Evolutionary conservation across 2,888 invertebrate genomes (phyloP), one percentile per base, ranked within the genome.

Genomic region (Patella pellucida): DNA sequence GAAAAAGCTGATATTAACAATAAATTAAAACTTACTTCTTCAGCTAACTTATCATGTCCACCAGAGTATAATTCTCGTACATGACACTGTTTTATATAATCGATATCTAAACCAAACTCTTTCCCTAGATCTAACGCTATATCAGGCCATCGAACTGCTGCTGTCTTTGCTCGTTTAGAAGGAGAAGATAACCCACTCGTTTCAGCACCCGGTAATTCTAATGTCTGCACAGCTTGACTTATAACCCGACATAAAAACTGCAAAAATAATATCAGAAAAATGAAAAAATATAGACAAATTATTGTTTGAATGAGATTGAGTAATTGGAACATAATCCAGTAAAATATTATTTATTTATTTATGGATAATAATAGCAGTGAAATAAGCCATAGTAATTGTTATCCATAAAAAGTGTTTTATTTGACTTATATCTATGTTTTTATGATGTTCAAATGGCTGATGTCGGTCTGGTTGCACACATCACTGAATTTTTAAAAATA

Each of bases 61-160:
- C 92, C 91, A 11, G 92, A 91, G 84, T 94, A 94, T 69, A 94
- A 92, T 86, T 93, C 93, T 86, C 92, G 92, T 78, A 95, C 95
- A 93, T 97, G 95, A 90, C 95, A 95, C 73, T 95, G 93, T 81
- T 94, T 93, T 68, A 97, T 92, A 70, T 93, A 93, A 86, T 96
- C 95, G 19, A 92, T 92, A 81, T 95, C 94, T 73, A 97, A 91
- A 80, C 94, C 93, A 96, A 97, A 97, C 73, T 94, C 93, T 50
- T 94, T 93, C 0, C 95, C 95, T 73, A 97, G 90, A 14, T 93
- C 92, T 68, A 94, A 92, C 74, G 96, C 94, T 83, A 94, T 94
- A 74, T 94, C 93, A 91, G 96, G 95, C 95, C 96, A 97, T 54
- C 82, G 81, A 31, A 81, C 82, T n/a, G 84, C 81, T 16, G 81